Evolutionary conservation across 2,888 invertebrate species (phyloP).

Genomic region (Heliconius ethilla): DNA sequence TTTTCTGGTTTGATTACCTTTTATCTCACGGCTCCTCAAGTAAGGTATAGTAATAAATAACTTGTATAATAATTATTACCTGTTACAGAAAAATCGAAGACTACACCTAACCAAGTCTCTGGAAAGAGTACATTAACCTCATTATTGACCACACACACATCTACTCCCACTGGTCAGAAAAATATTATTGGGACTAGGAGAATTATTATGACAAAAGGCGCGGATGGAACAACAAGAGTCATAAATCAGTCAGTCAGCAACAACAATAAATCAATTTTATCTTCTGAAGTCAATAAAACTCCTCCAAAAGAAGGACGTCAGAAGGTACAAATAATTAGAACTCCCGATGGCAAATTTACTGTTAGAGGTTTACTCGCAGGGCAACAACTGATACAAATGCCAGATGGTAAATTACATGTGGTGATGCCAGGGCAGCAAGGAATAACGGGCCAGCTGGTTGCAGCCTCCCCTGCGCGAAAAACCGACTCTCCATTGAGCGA

Average conservation of each 20-base stretch:
- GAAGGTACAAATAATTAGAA: conserved; percentile 94
- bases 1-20: too few relatives aligned
- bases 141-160: conserved; percentile 78
- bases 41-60: background rate
- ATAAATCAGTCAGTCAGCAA: conserved; percentile 82
- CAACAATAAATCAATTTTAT: conserved; percentile 59
- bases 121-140: conserved; percentile 86
- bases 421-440: conserved; percentile 85
- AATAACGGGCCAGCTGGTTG: conserved; percentile 70
- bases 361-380: conserved; percentile 95
- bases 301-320: conserved; percentile 82
- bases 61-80: conserved; percentile 13
- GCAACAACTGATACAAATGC: conserved; percentile 95
- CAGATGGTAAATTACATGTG: conserved; percentile 95
- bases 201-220: conserved; percentile 89
- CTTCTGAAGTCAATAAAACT: conserved; percentile 66
- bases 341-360: conserved; percentile 94
- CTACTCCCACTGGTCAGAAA: conserved; percentile 83
- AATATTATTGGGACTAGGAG: conserved; percentile 84
- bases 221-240: conserved; percentile 85
- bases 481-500: conserved; percentile 50
- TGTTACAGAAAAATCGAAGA: conserved; percentile 68
- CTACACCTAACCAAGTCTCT: conserved; percentile 77
- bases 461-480: conserved; percentile 61
- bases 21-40: too few relatives aligned